Base-by-base conservation (phyloP, 2,113 vertebrate species). In the Mionectes macconnelli region DNA sequence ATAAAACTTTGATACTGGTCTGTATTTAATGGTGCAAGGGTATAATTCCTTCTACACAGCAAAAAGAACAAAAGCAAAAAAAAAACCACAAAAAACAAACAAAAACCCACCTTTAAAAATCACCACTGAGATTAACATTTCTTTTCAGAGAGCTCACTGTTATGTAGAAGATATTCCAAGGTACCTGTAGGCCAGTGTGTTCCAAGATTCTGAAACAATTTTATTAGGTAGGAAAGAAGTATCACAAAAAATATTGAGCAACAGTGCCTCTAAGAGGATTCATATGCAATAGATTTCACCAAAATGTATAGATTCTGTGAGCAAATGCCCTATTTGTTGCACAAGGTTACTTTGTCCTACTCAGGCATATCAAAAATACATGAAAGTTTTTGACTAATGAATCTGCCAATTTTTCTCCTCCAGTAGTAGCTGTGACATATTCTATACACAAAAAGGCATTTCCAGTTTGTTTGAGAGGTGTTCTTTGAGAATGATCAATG, bases 231-330 rank as follows among this genome's bases (percentile, higher is more conserved):
- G 24, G 21, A 78, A 89, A 86, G 28, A 96, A 64, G 8, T 47
- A 72, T 68, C 25, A 82, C 18, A 84, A 93, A 89, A 93, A 78
- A 20, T 49, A 87, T 66, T 91, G 67, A 87, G 39, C 94, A 95
- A 93, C 96, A 93, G 89, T 91, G 87, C 94, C 91, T 97, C 87
- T 95, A 89, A 87, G 84, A 93, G 91, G 91, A 85, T 82, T 96
- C 6, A 45, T 49, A 53, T 14, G 84, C 81, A 94, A 79, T 87
- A 87, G 37, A 75, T 82, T 84, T 56, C 62, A 59, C 21, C 40
- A 53, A 85, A 78, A 87, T 57, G 31, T 25, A 12, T 30, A 22
- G 25, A 5, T 8, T 82, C 6, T 49, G 45, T n/a, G 30, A 50
- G 10, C 5, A 93, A 75, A 72, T 40, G 19, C 8, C 9, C 4